Evolutionary conservation across 2,888 invertebrate genomes (phyloP).

Genomic region (Branchellion lobata): DNA sequence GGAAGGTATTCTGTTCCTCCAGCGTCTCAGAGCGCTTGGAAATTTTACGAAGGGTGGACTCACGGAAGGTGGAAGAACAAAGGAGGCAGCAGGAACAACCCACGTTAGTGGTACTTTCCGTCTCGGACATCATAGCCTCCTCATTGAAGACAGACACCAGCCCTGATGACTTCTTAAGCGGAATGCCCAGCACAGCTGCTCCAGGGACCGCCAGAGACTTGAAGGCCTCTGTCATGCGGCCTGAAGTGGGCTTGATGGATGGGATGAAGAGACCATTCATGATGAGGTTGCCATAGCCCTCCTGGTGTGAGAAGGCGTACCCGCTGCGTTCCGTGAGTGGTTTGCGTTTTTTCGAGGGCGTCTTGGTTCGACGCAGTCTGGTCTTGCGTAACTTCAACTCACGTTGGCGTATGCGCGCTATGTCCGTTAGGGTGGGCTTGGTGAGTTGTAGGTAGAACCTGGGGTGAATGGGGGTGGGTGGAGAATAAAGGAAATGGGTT

Average conservation of each 20-base stretch:
- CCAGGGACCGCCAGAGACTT: constrained; percentile 32
- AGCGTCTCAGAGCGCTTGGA: background rate
- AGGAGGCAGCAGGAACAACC: background rate
- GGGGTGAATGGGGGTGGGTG: constrained; percentile 55
- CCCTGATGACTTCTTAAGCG: background rate
- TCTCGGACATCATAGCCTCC: background rate
- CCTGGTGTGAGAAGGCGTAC: constrained; percentile 94
- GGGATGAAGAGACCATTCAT: constrained; percentile 73
- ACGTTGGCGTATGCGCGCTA: constrained; percentile 79
- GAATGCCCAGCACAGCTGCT: constrained; percentile 35
- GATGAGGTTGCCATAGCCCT: constrained; percentile 93
- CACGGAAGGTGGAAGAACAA: background rate
- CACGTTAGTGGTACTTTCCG: background rate
- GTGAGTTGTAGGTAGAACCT: constrained; percentile 90
- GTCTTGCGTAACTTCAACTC: constrained; percentile 55
- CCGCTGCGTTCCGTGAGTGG: constrained; percentile 71
- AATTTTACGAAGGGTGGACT: background rate
- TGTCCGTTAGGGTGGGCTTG: constrained; percentile 85
- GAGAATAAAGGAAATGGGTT: background rate
- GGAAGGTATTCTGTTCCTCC: background rate
- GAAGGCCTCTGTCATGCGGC: constrained; percentile 18
- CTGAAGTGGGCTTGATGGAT: background rate
- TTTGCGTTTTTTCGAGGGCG: background rate
- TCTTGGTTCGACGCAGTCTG: background rate
- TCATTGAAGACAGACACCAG: background rate